Conservation (phyloP, 1,140 invertebrate species). For the Ceratosolen fusciceps region DNA sequence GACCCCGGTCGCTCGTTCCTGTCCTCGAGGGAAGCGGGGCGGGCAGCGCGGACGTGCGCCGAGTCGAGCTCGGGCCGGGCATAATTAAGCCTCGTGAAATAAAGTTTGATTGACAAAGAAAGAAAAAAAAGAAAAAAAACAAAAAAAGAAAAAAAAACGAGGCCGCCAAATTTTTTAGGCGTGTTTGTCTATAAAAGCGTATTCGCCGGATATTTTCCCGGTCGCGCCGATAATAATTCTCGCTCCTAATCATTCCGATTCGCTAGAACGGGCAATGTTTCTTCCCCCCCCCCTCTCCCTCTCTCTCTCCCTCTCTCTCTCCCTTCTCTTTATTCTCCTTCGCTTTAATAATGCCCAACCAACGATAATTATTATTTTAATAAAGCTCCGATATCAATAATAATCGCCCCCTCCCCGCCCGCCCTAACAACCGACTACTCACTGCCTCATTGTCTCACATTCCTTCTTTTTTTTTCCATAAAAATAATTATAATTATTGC, state of each 20-base stretch:
- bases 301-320: no score
- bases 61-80: no score
- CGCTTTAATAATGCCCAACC: no score
- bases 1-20: no score
- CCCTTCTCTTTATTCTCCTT: no score
- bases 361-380: neutral
- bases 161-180: neutral
- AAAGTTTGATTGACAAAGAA: neutral
- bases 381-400: neutral
- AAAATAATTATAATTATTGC: neutral
- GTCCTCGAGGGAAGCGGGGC: no score
- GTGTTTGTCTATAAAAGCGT: neutral
- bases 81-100: neutral
- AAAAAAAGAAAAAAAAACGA: no score
- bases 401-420: neutral
- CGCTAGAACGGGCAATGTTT: neutral
- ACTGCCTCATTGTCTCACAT: no score
- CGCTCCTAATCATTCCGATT: neutral
- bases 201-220: neutral
- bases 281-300: no score
- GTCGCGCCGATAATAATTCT: neutral
- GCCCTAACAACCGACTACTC: neutral
- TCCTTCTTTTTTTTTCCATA: neutral
- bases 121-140: no score
- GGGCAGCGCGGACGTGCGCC: no score